Base-by-base conservation (phyloP, 2,113 vertebrate species). In the Macrotus californicus region DNA sequence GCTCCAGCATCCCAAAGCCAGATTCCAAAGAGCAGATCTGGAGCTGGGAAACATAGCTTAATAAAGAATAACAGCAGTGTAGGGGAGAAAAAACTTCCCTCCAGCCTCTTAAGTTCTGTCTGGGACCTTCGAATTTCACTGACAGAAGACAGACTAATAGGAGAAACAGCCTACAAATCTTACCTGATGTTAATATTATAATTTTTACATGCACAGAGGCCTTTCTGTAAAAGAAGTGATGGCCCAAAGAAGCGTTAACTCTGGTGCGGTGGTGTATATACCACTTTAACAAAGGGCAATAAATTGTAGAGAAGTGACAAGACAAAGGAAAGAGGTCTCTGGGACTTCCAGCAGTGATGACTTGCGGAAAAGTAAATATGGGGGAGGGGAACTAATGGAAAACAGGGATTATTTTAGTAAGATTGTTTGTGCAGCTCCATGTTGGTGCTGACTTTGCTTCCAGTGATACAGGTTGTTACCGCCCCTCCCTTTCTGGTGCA, bases 261-360 rank as follows among this genome's bases (percentile, higher is more conserved):
- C n/a, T 5, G 14, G 10, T 1, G 13, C 9, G 6, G 7, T 1
- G 46, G 56, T 11, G 34, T 34, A 10, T 36, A 15, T 26, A 31
- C 8, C 11, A 41, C 41, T 76, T 76, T 61, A 85, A 76, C 39
- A 64, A 26, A 92, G 6, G 12, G 43, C 8, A 15, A 80, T 66
- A 61, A 92, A 86, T 31, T 85, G 41, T 16, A 7, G 31, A 89
- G 67, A 93, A 34, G 11, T 13, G 31, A 64, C 13, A 54, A 48
- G 50, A n/a, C n/a, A 39, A 83, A 61, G 56, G 56, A 50, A 73
- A 93, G 29, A 0, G 48, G 21, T 36, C 24, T 72, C 24, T 72
- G 41, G 34, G 31, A 11, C 34, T 75, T 31, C 34, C 34, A 15
- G 12, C 6, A 18, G n/a, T 36, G 24, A n/a, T 34, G 39, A 81